Conservation (phyloP, 1,140 invertebrate genomes). For the Thaumatotibia leucotreta region DNA sequence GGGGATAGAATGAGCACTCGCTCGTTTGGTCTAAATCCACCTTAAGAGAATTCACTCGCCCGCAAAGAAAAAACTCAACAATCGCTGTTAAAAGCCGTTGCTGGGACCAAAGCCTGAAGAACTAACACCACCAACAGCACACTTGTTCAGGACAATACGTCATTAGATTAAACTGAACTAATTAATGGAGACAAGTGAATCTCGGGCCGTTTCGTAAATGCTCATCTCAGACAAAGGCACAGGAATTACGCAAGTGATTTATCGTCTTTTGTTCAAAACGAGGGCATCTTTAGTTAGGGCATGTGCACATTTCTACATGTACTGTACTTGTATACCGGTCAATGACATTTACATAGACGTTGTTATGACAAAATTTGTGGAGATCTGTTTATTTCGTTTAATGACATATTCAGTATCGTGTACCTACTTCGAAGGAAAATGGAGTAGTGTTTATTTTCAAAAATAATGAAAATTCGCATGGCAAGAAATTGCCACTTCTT, state of each 20-base stretch:
- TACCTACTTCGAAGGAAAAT: too few relatives aligned
- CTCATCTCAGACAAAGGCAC: constrained; percentile 1
- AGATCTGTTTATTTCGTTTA: too few relatives aligned
- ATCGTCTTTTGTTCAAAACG: constrained; percentile 7
- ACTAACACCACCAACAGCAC: neutral
- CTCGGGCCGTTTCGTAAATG: neutral
- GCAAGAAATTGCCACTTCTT: too few relatives aligned
- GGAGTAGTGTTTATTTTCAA: too few relatives aligned
- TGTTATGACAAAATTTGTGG: too few relatives aligned
- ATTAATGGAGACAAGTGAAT: neutral
- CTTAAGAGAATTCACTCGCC: too few relatives aligned
- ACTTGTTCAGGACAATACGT: neutral
- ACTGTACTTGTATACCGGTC: neutral
- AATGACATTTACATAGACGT: neutral
- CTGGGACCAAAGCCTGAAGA: neutral
- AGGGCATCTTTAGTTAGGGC: neutral
- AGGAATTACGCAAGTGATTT: neutral
- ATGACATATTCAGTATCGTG: too few relatives aligned
- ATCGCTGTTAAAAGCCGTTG: neutral
- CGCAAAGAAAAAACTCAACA: too few relatives aligned
- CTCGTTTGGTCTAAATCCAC: too few relatives aligned
- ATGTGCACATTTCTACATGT: neutral
- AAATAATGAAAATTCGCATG: too few relatives aligned
- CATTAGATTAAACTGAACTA: neutral
- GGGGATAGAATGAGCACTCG: too few relatives aligned